phyloP scores from a whole-genome alignment of 1,140 invertebrate species.

The Calliphora vicina region DNA sequence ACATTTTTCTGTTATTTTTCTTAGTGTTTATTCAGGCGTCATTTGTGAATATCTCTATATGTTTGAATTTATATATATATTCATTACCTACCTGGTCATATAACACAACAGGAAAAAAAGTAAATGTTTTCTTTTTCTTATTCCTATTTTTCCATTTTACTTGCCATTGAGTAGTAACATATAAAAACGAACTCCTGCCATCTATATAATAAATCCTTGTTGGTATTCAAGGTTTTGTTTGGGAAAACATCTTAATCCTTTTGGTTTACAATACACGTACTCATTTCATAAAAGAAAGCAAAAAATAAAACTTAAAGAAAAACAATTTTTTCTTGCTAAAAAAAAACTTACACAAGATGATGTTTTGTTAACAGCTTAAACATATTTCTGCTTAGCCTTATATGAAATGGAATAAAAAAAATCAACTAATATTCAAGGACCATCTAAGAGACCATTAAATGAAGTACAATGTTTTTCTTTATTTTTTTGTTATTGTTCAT shows the following conservation, averaged over 20 bases:
- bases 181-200: too few species aligned
- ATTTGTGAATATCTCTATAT: neutral
- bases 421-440: constrained; percentile 4
- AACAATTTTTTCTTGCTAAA: too few species aligned
- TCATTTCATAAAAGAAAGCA: neutral
- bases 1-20: neutral
- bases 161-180: neutral
- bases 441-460: neutral
- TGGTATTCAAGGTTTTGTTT: constrained; percentile 13
- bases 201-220: constrained; percentile 10
- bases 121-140: neutral
- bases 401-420: neutral
- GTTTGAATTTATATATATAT: neutral
- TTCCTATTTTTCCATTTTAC: neutral
- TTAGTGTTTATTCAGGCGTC: constrained; percentile 15
- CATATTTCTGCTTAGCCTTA: neutral
- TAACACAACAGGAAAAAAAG: neutral
- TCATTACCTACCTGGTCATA: constrained; percentile 4
- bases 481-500: neutral
- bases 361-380: constrained; percentile 4
- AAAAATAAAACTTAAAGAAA: neutral
- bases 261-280: neutral
- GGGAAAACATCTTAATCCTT: neutral
- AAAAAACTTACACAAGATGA: neutral
- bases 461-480: neutral